A percentile compares a stretch with the other conserved stretches of the same genome.
These are phyloP conservation scores for Anguilla japonica DNA, from an alignment of 2,113 vertebrate species.

Conservation along the genomic window DNA sequence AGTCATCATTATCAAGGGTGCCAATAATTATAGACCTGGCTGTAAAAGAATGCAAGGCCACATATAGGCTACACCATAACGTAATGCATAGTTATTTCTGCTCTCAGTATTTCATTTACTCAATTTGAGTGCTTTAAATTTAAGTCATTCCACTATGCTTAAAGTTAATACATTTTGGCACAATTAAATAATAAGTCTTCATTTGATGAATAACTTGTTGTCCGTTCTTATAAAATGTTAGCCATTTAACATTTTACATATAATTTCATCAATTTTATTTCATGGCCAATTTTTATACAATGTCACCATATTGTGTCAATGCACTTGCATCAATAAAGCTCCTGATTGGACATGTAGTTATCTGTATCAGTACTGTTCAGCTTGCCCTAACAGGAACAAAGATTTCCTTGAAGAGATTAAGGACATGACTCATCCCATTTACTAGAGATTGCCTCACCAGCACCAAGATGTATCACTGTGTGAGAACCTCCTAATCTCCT, in stretches of 20 bases:
- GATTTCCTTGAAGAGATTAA: conserved; percentile 22
- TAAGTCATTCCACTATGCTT: not conserved
- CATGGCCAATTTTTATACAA: not conserved
- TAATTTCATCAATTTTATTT: not conserved
- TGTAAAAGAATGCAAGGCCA: no score
- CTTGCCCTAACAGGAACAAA: conserved; percentile 38
- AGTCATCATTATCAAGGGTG: no score
- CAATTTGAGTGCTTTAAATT: not conserved
- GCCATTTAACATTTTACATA: not conserved
- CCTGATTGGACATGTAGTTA: conserved; percentile 34
- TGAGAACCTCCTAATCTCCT: not conserved
- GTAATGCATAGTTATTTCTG: no score
- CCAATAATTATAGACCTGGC: no score
- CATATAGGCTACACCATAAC: no score
- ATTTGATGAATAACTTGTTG: no score
- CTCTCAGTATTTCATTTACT: no score
- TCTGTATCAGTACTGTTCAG: conserved; percentile 3
- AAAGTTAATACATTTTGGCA: not conserved
- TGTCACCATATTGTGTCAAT: not conserved
- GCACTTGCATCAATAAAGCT: not conserved
- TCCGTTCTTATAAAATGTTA: not conserved
- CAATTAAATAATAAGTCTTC: no score
- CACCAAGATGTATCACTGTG: not conserved
- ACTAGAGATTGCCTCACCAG: conserved; percentile 16
- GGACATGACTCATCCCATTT: conserved; percentile 18